Percentiles rank a stretch among this genome's conserved stretches.
Evolutionary conservation across 2,888 invertebrate species (phyloP).

Genomic region (Eledona agricola): DNA sequence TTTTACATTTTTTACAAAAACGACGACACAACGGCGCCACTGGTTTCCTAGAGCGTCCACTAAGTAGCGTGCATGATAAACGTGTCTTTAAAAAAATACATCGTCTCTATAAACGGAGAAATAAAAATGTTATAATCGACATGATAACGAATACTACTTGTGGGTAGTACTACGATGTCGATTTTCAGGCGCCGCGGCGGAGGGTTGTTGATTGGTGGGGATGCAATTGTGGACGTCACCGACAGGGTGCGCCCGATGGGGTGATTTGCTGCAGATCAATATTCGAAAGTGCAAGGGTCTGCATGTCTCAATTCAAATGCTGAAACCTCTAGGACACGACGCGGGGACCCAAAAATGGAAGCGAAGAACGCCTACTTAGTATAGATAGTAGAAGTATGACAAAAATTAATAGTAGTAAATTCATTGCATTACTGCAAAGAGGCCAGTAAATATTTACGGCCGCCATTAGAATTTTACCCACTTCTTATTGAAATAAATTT

Average conservation of each 20-base stretch:
- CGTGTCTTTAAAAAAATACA: conserved; percentile 30
- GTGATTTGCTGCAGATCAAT: conserved; percentile 41
- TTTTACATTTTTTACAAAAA: conserved; percentile 30
- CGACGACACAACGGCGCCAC: conserved; percentile 18
- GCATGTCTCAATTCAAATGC: too few relatives aligned
- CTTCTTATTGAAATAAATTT: too few relatives aligned
- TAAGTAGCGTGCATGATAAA: conserved; percentile 19
- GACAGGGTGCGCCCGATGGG: conserved; percentile 41
- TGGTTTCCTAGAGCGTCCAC: conserved; percentile 8
- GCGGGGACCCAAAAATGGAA: too few relatives aligned
- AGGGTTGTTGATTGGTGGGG: conserved; percentile 32
- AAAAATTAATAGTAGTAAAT: too few relatives aligned
- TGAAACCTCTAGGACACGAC: too few relatives aligned
- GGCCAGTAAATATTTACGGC: too few relatives aligned
- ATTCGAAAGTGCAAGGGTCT: too few relatives aligned
- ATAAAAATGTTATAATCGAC: conserved; percentile 36
- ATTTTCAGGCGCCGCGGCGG: conserved; percentile 50
- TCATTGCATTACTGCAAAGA: too few relatives aligned
- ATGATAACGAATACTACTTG: conserved; percentile 42
- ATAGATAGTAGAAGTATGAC: too few relatives aligned
- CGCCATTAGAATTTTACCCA: too few relatives aligned
- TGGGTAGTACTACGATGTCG: conserved; percentile 48
- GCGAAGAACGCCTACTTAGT: too few relatives aligned
- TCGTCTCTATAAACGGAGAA: conserved; percentile 24
- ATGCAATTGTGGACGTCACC: conserved; percentile 37